Evolutionary conservation across 2,113 vertebrate genomes (phyloP).

Genomic region (Oryzias curvinotus): DNA sequence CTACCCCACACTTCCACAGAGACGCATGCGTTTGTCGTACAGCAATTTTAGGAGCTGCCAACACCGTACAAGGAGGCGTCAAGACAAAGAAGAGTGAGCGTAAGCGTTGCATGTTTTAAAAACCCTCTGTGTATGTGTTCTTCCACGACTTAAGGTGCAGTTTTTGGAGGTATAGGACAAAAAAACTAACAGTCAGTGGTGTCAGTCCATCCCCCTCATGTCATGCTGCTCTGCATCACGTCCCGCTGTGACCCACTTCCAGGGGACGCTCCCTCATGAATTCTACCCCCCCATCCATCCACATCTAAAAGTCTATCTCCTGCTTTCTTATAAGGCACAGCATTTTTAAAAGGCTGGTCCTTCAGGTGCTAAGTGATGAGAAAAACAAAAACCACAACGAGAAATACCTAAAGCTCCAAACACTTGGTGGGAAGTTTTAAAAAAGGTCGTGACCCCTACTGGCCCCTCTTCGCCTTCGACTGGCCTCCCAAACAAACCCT

Average conservation of each 20-base stretch:
- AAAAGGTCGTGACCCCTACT: conserved; percentile 31
- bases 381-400: background rate
- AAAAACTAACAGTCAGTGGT: conserved; percentile 52
- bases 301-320: conserved; percentile 6
- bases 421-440: conserved; percentile 6
- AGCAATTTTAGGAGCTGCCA: conserved; percentile 10
- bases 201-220: conserved; percentile 38
- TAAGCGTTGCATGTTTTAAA: conserved; percentile 23
- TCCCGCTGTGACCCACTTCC: conserved; percentile 74
- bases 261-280: conserved; percentile 43
- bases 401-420: background rate
- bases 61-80: conserved; percentile 5
- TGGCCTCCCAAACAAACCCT: conserved; percentile 9
- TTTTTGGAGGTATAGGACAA: conserved; percentile 23
- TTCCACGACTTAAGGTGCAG: conserved; percentile 24
- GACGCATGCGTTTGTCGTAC: conserved; percentile 35
- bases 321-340: background rate
- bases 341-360: background rate
- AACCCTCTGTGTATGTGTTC: conserved; percentile 23
- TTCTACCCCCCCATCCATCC: conserved; percentile 14
- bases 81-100: conserved; percentile 1
- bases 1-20: conserved; percentile 6
- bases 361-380: background rate
- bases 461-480: conserved; percentile 22
- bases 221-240: conserved; percentile 66